Evolutionary conservation across 2,888 invertebrate species (phyloP).

Genomic region (Arge pagana): DNA sequence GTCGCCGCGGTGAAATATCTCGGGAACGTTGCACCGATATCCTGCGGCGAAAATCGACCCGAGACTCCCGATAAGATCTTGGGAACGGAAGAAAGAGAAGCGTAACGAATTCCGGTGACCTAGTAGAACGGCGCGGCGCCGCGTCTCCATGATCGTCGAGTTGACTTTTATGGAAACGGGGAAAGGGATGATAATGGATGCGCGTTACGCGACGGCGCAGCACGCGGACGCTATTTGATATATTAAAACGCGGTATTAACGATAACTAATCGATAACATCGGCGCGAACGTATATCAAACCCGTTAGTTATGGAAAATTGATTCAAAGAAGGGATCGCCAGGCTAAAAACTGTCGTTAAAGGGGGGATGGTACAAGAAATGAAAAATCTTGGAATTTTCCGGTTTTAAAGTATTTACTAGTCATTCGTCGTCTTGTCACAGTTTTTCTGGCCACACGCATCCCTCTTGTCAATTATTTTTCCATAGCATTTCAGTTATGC

Average conservation of each 20-base stretch:
- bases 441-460: no score
- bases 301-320: slow-evolving; percentile 2
- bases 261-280: slow-evolving; percentile 15
- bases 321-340: no score
- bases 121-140: background rate
- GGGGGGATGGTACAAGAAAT: slow-evolving; percentile 1
- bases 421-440: no score
- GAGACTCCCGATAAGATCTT: background rate
- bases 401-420: no score
- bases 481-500: no score
- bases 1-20: slow-evolving; percentile 7
- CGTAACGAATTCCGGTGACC: slow-evolving; percentile 3
- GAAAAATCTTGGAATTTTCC: slow-evolving; percentile 3
- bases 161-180: slow-evolving; percentile 19
- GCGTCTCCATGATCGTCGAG: slow-evolving; percentile 11
- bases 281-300: background rate
- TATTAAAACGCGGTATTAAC: no score
- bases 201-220: no score
- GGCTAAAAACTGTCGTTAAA: background rate
- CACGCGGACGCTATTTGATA: no score
- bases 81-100: background rate
- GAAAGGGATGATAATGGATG: slow-evolving; percentile 19
- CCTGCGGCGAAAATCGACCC: background rate
- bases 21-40: background rate
- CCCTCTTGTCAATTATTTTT: no score